phyloP scores from a whole-genome alignment of 2,113 vertebrate species.

The Ictalurus furcatus region DNA sequence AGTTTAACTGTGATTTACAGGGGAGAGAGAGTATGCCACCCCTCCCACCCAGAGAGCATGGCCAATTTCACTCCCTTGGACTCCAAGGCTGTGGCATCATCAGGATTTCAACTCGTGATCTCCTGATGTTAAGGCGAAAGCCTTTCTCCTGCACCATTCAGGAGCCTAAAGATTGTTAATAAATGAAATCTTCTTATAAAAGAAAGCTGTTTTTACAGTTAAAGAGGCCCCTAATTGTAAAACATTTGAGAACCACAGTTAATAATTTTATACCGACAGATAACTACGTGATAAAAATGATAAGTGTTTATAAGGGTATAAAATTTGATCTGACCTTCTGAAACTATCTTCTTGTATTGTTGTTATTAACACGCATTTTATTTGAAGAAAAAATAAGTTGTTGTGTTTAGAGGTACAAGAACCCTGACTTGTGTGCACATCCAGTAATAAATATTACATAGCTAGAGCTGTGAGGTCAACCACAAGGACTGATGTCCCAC shows the following conservation, averaged over 20 bases:
- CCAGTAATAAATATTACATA: background rate
- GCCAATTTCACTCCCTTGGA: no score
- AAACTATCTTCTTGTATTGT: constrained; percentile 43
- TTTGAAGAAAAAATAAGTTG: background rate
- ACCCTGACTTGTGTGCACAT: constrained; percentile 7
- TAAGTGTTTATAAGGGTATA: constrained; percentile 50
- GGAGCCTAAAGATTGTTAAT: background rate
- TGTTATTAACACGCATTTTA: constrained; percentile 14
- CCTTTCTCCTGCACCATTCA: background rate
- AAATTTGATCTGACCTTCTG: constrained; percentile 43
- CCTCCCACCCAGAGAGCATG: background rate
- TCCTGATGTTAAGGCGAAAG: background rate
- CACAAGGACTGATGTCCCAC: background rate
- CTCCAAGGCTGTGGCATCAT: background rate
- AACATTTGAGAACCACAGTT: background rate
- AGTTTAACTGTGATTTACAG: background rate
- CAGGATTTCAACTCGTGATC: background rate
- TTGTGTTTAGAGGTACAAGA: constrained; percentile 29
- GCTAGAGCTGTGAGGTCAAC: background rate
- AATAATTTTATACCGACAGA: background rate
- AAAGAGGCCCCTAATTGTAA: background rate
- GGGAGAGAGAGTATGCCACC: background rate
- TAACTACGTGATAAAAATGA: constrained; percentile 1
- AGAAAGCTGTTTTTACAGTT: background rate
- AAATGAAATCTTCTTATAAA: background rate